Base-by-base conservation (phyloP, 2,797 vertebrate genomes). In the Salarias fasciatus region DNA sequence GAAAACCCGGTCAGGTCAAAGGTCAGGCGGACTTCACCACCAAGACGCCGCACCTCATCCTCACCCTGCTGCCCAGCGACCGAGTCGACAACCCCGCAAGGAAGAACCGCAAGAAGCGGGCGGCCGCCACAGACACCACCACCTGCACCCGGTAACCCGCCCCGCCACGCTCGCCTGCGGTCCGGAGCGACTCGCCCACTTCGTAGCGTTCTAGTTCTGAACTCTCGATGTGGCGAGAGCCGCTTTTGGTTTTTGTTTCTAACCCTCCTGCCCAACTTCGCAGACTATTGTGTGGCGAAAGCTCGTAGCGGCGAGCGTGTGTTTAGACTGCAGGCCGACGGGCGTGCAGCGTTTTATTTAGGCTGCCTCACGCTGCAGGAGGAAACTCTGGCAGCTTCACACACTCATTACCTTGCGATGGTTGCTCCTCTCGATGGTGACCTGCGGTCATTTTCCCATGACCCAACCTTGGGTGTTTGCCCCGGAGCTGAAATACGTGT, bases 11-110 rank as follows among this genome's bases (percentile, higher is more conserved):
- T 28, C 76, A 76, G 60, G 85, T 90, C 3, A 93, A 92, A 79
- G 92, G 93, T 15, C 92, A 91, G 79, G 79, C 89, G 0, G 92
- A 93, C 29, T 93, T 93, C 80, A 94, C 92, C 86, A 91, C 91
- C 79, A 94, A 94, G 89, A 93, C 90, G 1, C 94, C 94, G 0
- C 93, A 95, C 81, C 92, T 95, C 76, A 94, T 95, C 78, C 91
- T 95, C 71, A 94, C 93, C 44, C 84, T 94, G 80, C 84, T 94
- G 80, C 93, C 93, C 61, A 92, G 92, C 0, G 92, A 93, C 82
- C 80, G 93, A 42, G 79, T 93, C 63, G 93, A 94, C 53, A 90
- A 89, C 83, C 88, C 88, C 0, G 69, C 61, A 79, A 93, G 88
- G 86, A 93, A 91, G 82, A 91, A 77, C 80, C 91, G 94, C 76